Evolutionary conservation across 2,888 invertebrate species (phyloP).

Genomic region (Sussaba pulchella): DNA sequence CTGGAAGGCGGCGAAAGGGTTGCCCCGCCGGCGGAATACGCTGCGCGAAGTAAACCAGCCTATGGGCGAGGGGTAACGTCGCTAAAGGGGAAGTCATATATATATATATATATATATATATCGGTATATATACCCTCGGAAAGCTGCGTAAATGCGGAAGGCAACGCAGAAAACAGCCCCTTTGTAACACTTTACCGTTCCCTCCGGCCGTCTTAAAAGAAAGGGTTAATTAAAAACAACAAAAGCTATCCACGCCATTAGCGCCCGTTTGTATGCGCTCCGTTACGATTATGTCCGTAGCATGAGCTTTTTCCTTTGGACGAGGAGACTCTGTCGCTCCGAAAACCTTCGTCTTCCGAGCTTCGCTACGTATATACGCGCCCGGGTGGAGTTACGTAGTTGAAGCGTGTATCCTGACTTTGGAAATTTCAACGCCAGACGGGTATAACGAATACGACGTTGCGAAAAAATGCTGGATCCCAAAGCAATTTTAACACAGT

Average conservation of each 20-base stretch:
- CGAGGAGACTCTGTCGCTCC: constrained; percentile 1
- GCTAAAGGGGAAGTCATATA: constrained; percentile 60
- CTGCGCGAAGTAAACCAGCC: constrained; percentile 56
- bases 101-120: too few relatives aligned
- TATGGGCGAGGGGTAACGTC: constrained; percentile 36
- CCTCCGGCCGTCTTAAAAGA: constrained; percentile 82
- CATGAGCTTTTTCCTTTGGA: constrained; percentile 55
- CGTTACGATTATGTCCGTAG: constrained; percentile 80
- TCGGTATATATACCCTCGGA: too few relatives aligned
- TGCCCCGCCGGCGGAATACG: constrained; percentile 40
- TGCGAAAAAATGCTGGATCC: constrained; percentile 9
- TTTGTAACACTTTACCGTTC: constrained; percentile 77
- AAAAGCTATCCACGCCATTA: constrained; percentile 84
- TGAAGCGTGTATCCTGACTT: constrained; percentile 33
- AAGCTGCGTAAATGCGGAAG: constrained; percentile 67
- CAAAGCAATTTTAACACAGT: background rate
- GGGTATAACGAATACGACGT: constrained; percentile 17
- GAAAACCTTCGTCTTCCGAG: background rate
- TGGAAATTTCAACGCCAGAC: constrained; percentile 15
- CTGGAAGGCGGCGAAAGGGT: constrained; percentile 52
- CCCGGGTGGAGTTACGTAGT: constrained; percentile 14
- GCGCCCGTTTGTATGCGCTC: constrained; percentile 84
- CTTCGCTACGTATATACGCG: constrained; percentile 12
- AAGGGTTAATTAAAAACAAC: constrained; percentile 85
- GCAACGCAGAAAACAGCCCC: constrained; percentile 69